A percentile compares a stretch with the other conserved stretches of the same genome.
Conservation (phyloP, 2,888 invertebrate genomes). For the Ctena decussata region DNA sequence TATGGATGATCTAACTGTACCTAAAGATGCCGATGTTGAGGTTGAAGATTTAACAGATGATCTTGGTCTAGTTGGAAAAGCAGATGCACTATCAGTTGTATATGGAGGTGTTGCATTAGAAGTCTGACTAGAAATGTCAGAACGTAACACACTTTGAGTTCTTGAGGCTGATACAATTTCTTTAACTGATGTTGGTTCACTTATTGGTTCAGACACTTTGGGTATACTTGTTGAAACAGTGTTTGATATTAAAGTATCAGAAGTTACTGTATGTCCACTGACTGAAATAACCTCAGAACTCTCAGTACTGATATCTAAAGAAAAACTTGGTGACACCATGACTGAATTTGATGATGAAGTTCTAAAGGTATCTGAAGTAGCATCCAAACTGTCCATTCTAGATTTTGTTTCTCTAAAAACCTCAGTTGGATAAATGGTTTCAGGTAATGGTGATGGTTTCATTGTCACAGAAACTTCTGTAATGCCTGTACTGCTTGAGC, state of each 20-base stretch:
- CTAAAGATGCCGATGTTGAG: not conserved
- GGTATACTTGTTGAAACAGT: not conserved
- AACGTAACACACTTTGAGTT: not conserved
- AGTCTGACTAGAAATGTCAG: not conserved
- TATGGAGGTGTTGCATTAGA: not conserved
- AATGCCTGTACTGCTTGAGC: not conserved
- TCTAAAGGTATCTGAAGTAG: not conserved
- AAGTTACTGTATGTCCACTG: not conserved
- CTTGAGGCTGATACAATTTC: not conserved
- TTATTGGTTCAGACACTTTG: not conserved
- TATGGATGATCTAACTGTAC: no score
- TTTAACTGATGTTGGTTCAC: no score
- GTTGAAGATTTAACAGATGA: not conserved
- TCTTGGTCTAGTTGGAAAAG: not conserved
- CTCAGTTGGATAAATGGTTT: not conserved
- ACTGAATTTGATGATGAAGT: not conserved
- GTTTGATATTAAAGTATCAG: not conserved
- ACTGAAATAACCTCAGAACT: not conserved
- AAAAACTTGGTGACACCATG: not conserved
- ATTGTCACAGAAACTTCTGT: not conserved
- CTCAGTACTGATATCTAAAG: not conserved
- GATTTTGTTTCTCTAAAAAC: not conserved
- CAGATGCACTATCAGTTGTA: not conserved
- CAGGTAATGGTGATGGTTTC: not conserved
- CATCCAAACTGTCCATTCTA: not conserved